Base-by-base conservation (phyloP, 1,140 invertebrate species). In the Vanessa tameamea region DNA sequence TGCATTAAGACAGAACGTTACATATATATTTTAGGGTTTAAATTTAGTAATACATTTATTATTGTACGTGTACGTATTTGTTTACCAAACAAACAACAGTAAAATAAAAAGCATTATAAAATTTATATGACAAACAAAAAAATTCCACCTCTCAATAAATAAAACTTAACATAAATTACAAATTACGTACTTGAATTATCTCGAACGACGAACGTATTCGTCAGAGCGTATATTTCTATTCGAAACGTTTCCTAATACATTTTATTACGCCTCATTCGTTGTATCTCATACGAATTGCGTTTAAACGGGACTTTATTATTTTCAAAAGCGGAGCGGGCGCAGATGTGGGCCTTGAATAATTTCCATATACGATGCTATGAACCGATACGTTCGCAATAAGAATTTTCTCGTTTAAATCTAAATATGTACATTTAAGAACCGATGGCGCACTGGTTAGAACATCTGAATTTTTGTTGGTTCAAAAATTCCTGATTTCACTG, bases 291-390 rank as follows among this genome's bases (percentile, higher is more conserved):
- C 89, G 86, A 91, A 91, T 91, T 75, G 85, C 83, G 86, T 85
- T 89, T 91, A 91, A 89, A 88, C 81, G 85, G 78, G 87, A 88
- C 87, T 89, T 91, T 89, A 89, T 89, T 91, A 90, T 88, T 88
- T 84, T 79, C 72, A 75, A 86, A 86, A 82, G 85, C 83, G 87
- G 76, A 75, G 77, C 78, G 80, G 82, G 85, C 83, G 78, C 87
- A 90, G 87, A 84, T 89, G 87, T 59, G 81, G 69, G 53, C 55
- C 70, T 75, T 77, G 75, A 85, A 87, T 88, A 89, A 88, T 87
- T 88, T 87, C 75, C 68, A 84, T 81, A 88, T 86, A 85, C 77
- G 78, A 80, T 48, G 75, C 78, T 76, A 80, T 79, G 68, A 47
- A 85, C 75, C 82, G 84, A 87, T 85, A 82, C 71, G 71, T 76